Base-by-base conservation (phyloP, 2,797 vertebrate genomes). In the Lutjanus campechanus region DNA sequence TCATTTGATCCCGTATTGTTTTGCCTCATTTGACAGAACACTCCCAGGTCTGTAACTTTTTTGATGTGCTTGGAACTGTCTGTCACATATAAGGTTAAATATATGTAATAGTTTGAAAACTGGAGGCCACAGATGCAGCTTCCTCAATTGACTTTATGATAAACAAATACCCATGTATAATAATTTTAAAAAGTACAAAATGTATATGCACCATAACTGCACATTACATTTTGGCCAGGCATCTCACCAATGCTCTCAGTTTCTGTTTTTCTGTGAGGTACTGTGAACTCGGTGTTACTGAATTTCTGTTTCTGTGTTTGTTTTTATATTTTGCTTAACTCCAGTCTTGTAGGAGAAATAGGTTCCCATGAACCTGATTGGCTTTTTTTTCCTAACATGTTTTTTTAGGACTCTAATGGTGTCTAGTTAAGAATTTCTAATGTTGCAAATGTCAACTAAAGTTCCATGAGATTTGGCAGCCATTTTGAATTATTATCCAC, bases 231-330 rank as follows among this genome's bases (percentile, higher is more conserved):
- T 72, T 79, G 43, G 53, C 61, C 12, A 0, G 11, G 17, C 36
- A 62, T 69, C 47, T 60, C 63, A 56, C 69, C 61, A 50, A 7
- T 70, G 72, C 41, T 70, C 54, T 61, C 53, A 83, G 50, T 69
- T 19, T 47, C 64, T 81, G 50, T 70, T 88, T 85, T 83, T 36
- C 78, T 88, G 82, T 78, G 58, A 87, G 74, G 88, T 90, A 91
- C 88, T 93, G 89, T 90, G 90, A 91, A 89, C 72, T 85, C 61
- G 62, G 79, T 90, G 87, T 91, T 92, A 86, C 68, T 82, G 73
- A 82, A 80, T 82, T 70, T 87, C 19, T 1, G 7, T 85, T 53
- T 54, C 8, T 68, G 22, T 82, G 22, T 75, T 76, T 84, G 16
- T 83, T 69, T 79, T 58, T 72, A 68, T 76, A 50, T 70, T 51